phyloP scores from a whole-genome alignment of 1,140 invertebrate species.

The Atta texana region DNA sequence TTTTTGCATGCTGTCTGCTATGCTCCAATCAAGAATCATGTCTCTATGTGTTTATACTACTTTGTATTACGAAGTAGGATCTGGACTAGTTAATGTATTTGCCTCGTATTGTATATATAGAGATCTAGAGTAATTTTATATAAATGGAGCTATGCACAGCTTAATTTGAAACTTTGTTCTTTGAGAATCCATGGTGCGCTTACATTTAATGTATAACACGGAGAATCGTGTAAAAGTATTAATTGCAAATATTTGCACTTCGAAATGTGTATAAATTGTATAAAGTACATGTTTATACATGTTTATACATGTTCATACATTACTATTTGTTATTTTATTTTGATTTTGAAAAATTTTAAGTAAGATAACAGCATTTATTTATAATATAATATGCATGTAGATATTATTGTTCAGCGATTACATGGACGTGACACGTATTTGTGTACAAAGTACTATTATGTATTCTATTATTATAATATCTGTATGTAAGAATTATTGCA shows the following conservation, averaged over 20 bases:
- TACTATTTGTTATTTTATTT: not conserved
- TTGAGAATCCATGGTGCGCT: conserved; percentile 80
- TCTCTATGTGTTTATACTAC: conserved; percentile 69
- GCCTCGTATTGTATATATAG: conserved; percentile 66
- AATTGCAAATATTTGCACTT: conserved; percentile 8
- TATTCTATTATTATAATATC: not conserved
- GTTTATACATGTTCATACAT: not conserved
- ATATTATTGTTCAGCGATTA: conserved; percentile 63
- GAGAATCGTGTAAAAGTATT: conserved; percentile 23
- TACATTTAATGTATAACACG: conserved; percentile 1
- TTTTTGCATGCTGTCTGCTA: conserved; percentile 84
- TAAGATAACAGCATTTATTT: conserved; percentile 58
- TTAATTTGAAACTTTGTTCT: conserved; percentile 72
- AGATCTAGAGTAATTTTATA: conserved; percentile 67
- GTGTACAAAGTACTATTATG: not conserved
- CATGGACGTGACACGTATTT: conserved; percentile 4
- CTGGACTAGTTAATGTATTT: conserved; percentile 73
- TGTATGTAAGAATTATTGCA: not conserved
- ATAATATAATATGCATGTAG: conserved; percentile 69
- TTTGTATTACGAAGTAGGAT: conserved; percentile 79
- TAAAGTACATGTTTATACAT: not conserved
- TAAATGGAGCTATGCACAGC: conserved; percentile 72
- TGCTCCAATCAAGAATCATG: conserved; percentile 78
- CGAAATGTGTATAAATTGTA: not conserved
- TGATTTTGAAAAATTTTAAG: not conserved